These are phyloP conservation scores for Gryllus longicercus DNA, from an alignment of 2,888 invertebrate genomes.

Conservation along the genomic window DNA sequence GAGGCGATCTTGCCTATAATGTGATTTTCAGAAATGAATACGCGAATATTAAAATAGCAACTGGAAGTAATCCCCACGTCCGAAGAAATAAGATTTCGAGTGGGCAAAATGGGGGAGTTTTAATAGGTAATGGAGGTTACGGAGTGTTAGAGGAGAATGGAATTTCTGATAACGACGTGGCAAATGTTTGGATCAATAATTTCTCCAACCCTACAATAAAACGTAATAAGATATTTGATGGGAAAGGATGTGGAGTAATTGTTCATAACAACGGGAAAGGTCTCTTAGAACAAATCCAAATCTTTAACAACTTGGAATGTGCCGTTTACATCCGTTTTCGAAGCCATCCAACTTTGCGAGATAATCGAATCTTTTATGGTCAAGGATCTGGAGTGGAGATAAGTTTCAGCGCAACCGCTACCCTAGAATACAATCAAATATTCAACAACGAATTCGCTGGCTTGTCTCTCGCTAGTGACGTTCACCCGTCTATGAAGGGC, in stretches of 20 bases:
- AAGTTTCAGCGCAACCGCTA: conserved; percentile 99
- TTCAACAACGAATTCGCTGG: conserved; percentile 97
- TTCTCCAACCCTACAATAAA: conserved; percentile 97
- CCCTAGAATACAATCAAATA: conserved; percentile 95
- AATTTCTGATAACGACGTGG: conserved; percentile 99
- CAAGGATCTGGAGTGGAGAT: conserved; percentile 98
- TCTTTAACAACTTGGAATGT: conserved; percentile 97
- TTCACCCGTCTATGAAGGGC: conserved; percentile 77
- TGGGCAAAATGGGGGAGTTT: conserved; percentile 97
- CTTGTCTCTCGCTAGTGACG: conserved; percentile 91
- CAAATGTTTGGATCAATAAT: conserved; percentile 99
- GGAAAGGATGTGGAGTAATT: conserved; percentile 94
- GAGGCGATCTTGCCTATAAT: conserved; percentile 97
- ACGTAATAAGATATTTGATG: conserved; percentile 96
- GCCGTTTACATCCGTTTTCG: conserved; percentile 98
- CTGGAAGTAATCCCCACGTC: conserved; percentile 96
- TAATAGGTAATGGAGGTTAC: conserved; percentile 97
- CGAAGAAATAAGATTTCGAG: conserved; percentile 99
- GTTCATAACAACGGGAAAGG: conserved; percentile 99
- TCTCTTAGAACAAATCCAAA: conserved; percentile 87
- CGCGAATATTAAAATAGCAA: conserved; percentile 95
- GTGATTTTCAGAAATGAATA: conserved; percentile 99
- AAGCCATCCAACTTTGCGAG: conserved; percentile 89
- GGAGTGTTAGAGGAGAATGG: conserved; percentile 96
- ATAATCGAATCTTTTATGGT: conserved; percentile 97